phyloP scores from a whole-genome alignment of 2,888 invertebrate genomes.

The Idaea aversata region DNA sequence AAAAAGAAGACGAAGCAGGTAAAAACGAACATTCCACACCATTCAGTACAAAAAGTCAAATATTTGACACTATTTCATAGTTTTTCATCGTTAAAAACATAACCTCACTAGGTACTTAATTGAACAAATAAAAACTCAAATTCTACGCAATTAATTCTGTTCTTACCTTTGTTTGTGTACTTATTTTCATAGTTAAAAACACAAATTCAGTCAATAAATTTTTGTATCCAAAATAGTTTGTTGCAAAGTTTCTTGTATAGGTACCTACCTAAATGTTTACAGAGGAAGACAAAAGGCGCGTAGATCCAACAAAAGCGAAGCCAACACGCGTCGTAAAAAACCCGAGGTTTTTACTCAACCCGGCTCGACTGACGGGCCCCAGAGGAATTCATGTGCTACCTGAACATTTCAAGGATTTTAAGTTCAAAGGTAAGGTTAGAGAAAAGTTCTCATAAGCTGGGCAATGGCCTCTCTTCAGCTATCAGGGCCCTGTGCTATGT shows the following conservation, averaged over 20 bases:
- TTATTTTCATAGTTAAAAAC: no score
- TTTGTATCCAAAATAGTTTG: no score
- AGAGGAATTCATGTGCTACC: slow-evolving; percentile 91
- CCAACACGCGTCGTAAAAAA: slow-evolving; percentile 81
- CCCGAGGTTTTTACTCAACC: slow-evolving; percentile 84
- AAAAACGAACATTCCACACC: slow-evolving; percentile 12
- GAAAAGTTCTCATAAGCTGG: no score
- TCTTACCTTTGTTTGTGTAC: neutral
- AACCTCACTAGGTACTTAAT: neutral
- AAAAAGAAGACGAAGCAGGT: slow-evolving; percentile 71
- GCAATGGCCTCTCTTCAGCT: no score
- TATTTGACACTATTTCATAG: neutral
- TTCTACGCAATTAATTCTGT: neutral
- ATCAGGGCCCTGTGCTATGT: no score
- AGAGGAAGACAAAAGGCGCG: slow-evolving; percentile 69
- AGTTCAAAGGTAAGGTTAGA: slow-evolving; percentile 85
- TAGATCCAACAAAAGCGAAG: slow-evolving; percentile 64
- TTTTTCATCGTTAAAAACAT: neutral
- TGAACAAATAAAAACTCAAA: neutral
- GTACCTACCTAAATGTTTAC: slow-evolving; percentile 44
- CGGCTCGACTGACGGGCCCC: slow-evolving; percentile 86
- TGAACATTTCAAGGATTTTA: slow-evolving; percentile 88
- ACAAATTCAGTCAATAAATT: no score
- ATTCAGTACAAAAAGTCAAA: neutral
- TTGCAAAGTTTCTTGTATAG: neutral